Conservation (phyloP, 2,888 invertebrate genomes). For the Philereme transversata region DNA sequence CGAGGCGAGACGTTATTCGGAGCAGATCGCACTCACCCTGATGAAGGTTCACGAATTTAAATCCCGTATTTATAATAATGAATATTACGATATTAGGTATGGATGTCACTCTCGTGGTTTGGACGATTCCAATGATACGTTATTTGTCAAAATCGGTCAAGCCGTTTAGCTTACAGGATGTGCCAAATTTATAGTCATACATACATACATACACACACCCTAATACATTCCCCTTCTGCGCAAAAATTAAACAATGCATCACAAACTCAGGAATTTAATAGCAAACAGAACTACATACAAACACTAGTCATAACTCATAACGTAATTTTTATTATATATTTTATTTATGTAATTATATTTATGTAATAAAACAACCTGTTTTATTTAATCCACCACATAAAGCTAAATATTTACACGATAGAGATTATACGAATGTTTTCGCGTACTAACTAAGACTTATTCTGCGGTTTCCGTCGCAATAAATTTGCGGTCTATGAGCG, state of each 20-base stretch:
- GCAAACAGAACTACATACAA: not conserved
- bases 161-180: too few species aligned
- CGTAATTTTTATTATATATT: not conserved
- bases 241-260: too few species aligned
- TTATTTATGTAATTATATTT: conserved; percentile 1
- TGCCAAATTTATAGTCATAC: too few species aligned
- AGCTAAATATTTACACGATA: conserved; percentile 17
- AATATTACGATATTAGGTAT: too few species aligned
- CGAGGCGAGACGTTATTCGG: too few species aligned
- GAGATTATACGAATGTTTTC: conserved; percentile 6
- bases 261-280: not conserved
- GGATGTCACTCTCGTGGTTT: too few species aligned
- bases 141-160: too few species aligned
- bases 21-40: too few species aligned
- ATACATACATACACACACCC: not conserved
- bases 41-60: too few species aligned
- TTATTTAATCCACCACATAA: conserved; percentile 12
- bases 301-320: not conserved
- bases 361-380: conserved; percentile 8
- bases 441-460: conserved; percentile 2
- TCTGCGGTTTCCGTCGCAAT: conserved; percentile 25
- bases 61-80: too few species aligned
- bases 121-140: too few species aligned
- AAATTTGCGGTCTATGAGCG: conserved; percentile 15
- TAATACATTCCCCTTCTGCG: too few species aligned